Conservation (phyloP, 2,113 vertebrate genomes). For the Chionis minor region DNA sequence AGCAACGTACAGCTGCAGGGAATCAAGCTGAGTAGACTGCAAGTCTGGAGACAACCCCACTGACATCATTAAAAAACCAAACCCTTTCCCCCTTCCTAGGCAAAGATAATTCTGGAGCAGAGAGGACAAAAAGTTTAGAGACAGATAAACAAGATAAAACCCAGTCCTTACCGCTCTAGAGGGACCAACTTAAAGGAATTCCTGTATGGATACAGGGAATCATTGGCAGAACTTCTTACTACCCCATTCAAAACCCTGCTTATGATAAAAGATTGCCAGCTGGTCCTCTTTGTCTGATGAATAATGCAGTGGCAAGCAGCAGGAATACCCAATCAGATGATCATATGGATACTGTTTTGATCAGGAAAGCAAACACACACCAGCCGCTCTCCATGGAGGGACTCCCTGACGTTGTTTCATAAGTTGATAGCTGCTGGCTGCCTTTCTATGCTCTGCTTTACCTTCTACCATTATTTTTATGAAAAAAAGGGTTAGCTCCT, state of each 20-base stretch:
- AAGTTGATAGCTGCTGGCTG: background rate
- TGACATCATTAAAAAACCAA: background rate
- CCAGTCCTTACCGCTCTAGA: background rate
- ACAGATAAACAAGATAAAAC: background rate
- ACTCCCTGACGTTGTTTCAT: background rate
- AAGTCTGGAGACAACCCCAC: background rate
- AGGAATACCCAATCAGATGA: slow-evolving; percentile 48
- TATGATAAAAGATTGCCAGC: slow-evolving; percentile 12
- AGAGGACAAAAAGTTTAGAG: background rate
- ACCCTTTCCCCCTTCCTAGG: background rate
- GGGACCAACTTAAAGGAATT: background rate
- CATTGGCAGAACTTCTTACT: background rate
- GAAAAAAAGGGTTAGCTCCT: slow-evolving; percentile 6
- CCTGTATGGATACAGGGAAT: background rate
- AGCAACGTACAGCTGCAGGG: rapidly evolving
- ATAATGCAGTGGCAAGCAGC: slow-evolving; percentile 57
- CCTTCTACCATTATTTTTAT: background rate
- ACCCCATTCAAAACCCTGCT: background rate
- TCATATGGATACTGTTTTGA: slow-evolving; percentile 62
- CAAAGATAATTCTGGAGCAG: background rate
- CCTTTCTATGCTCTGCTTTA: background rate
- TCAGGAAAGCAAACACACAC: background rate
- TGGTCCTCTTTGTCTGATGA: slow-evolving; percentile 45
- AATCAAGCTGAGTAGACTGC: background rate
- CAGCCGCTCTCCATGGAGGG: background rate